These are phyloP conservation scores for Nasonovia ribisnigri DNA, from an alignment of 2,888 invertebrate genomes.

Conservation along the genomic window DNA sequence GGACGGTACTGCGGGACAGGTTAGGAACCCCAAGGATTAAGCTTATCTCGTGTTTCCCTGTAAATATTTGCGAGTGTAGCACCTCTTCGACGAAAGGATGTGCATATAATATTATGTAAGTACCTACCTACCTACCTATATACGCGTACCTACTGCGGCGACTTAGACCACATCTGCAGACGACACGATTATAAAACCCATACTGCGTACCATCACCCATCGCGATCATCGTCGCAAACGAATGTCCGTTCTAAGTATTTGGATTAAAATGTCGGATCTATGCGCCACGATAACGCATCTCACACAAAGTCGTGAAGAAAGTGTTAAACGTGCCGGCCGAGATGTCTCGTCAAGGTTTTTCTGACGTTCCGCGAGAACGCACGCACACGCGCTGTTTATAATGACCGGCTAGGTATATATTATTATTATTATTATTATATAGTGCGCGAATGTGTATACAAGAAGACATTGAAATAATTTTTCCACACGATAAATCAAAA, in stretches of 20 bases:
- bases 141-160: neutral
- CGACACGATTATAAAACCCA: neutral
- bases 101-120: neutral
- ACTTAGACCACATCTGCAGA: neutral
- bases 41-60: neutral
- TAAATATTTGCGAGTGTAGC: neutral
- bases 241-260: neutral
- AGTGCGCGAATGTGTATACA: neutral
- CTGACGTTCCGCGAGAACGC: slow-evolving; percentile 2
- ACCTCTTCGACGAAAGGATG: neutral
- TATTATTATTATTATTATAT: slow-evolving; percentile 14
- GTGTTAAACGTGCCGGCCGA: neutral
- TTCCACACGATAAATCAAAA: slow-evolving; percentile 39
- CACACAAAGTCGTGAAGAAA: neutral
- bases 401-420: neutral
- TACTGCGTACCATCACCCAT: neutral
- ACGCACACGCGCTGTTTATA: neutral
- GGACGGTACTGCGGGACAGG: neutral
- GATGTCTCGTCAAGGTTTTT: slow-evolving; percentile 15
- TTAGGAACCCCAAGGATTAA: neutral
- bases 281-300: neutral
- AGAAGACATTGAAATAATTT: slow-evolving; percentile 42
- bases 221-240: neutral
- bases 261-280: neutral
- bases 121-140: too few relatives aligned